Percentiles rank a stretch among this genome's conserved stretches.
Evolutionary conservation across 2,113 vertebrate species (phyloP).

Genomic region (Peromyscus maniculatus): DNA sequence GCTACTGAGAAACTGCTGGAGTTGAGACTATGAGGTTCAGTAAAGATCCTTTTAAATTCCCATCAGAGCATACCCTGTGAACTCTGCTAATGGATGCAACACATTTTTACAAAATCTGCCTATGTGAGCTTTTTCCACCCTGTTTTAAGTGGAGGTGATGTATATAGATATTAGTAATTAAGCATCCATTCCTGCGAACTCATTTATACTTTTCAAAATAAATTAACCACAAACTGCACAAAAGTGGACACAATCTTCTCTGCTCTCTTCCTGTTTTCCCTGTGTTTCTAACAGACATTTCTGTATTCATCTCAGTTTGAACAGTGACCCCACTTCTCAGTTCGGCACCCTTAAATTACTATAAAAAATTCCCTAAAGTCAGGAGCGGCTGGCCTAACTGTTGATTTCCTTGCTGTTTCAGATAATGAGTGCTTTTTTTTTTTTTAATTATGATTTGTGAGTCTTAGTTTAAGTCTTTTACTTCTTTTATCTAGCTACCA

Average conservation of each 20-base stretch:
- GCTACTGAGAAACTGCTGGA: constrained; percentile 87
- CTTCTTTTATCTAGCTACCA: not conserved
- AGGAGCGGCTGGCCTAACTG: constrained; percentile 71
- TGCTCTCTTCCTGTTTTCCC: constrained; percentile 84
- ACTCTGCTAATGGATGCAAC: constrained; percentile 89
- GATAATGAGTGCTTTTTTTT: not conserved
- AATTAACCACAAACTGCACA: constrained; percentile 86
- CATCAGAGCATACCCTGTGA: constrained; percentile 90
- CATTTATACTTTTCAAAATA: constrained; percentile 89
- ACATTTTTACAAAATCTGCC: constrained; percentile 89
- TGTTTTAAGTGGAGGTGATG: constrained; percentile 86
- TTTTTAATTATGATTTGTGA: not conserved
- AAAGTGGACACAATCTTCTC: constrained; percentile 83
- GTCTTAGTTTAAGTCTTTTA: not conserved
- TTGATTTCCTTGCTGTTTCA: constrained; percentile 72
- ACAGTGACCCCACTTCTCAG: constrained; percentile 83
- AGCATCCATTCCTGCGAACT: constrained; percentile 87
- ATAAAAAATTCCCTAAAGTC: constrained; percentile 79
- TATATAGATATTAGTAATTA: constrained; percentile 91
- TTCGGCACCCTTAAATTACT: constrained; percentile 82
- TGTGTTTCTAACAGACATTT: constrained; percentile 81
- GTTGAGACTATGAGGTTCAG: constrained; percentile 82
- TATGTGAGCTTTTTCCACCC: constrained; percentile 86
- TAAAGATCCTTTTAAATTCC: constrained; percentile 90
- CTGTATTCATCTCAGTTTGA: constrained; percentile 85